These are phyloP conservation scores for Microctenopoma steveboyesi DNA, from an alignment of 2,797 vertebrate species.

Conservation along the genomic window DNA sequence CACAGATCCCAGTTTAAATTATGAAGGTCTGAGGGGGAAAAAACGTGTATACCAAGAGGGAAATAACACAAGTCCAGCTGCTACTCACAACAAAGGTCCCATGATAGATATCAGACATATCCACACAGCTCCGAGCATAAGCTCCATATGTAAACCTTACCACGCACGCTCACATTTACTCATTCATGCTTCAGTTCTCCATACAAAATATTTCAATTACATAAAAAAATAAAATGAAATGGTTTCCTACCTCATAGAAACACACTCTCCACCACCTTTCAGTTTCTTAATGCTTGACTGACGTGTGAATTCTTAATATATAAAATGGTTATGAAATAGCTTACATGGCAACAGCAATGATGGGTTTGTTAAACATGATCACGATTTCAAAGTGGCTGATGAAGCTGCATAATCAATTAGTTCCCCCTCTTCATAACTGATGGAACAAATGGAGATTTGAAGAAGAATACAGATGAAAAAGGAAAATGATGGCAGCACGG, in stretches of 20 bases:
- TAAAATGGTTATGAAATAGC: slow-evolving; percentile 15
- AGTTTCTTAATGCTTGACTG: slow-evolving; percentile 39
- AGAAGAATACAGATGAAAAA: slow-evolving; percentile 34
- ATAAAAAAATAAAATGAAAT: not conserved
- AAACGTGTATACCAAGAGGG: slow-evolving; percentile 37
- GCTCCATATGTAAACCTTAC: not conserved
- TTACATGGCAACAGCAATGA: not conserved
- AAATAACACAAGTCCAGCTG: slow-evolving; percentile 46
- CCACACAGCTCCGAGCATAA: not conserved
- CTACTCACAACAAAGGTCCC: slow-evolving; percentile 22
- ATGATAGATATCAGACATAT: slow-evolving; percentile 1
- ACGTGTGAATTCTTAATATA: slow-evolving; percentile 37
- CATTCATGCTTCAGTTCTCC: not conserved
- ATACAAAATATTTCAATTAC: slow-evolving; percentile 3
- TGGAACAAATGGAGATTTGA: slow-evolving; percentile 32
- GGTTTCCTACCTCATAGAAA: not conserved
- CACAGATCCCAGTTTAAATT: slow-evolving; percentile 44
- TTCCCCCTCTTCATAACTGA: slow-evolving; percentile 40
- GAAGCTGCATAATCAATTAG: slow-evolving; percentile 5
- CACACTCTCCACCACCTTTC: slow-evolving; percentile 26
- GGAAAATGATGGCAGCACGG: slow-evolving; percentile 11
- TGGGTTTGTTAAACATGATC: slow-evolving; percentile 20
- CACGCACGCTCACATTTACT: not conserved
- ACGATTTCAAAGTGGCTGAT: slow-evolving; percentile 14
- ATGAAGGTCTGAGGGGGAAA: slow-evolving; percentile 28